Evolutionary conservation across 2,888 invertebrate genomes (phyloP).

Genomic region (Cerastis leucographa): DNA sequence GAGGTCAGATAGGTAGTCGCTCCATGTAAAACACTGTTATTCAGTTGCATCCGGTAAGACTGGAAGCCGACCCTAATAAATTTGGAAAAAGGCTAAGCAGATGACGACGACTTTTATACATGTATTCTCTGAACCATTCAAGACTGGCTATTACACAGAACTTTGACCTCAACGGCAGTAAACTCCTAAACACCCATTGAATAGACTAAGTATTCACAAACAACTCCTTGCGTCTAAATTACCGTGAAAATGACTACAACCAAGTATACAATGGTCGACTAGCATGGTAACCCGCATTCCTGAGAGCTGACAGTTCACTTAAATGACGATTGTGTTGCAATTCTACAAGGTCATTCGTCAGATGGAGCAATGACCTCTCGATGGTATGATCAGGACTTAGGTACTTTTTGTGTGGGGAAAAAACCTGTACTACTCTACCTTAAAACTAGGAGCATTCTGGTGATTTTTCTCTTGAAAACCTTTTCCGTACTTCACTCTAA

Average conservation of each 20-base stretch:
- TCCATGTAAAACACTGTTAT: no score
- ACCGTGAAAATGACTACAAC: conserved; percentile 45
- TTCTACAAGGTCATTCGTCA: conserved; percentile 52
- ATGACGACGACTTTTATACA: neutral
- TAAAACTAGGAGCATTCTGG: no score
- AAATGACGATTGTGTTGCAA: conserved; percentile 49
- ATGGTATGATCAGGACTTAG: neutral
- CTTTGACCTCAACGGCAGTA: conserved; percentile 17
- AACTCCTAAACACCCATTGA: conserved; percentile 24
- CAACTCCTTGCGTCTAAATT: conserved; percentile 37
- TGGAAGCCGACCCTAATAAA: no score
- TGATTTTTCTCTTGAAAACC: no score
- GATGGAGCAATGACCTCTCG: neutral
- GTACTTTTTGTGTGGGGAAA: neutral
- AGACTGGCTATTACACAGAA: conserved; percentile 8
- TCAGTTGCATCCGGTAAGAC: no score
- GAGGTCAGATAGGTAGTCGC: no score
- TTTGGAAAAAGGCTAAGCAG: no score
- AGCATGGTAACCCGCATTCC: conserved; percentile 56
- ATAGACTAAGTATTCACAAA: conserved; percentile 38
- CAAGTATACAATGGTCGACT: conserved; percentile 21
- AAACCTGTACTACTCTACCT: neutral
- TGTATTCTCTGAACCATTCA: neutral
- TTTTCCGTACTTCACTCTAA: no score
- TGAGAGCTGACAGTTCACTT: conserved; percentile 33